Evolutionary conservation across 2,888 invertebrate species (phyloP).

Genomic region (Tachina lurida): DNA sequence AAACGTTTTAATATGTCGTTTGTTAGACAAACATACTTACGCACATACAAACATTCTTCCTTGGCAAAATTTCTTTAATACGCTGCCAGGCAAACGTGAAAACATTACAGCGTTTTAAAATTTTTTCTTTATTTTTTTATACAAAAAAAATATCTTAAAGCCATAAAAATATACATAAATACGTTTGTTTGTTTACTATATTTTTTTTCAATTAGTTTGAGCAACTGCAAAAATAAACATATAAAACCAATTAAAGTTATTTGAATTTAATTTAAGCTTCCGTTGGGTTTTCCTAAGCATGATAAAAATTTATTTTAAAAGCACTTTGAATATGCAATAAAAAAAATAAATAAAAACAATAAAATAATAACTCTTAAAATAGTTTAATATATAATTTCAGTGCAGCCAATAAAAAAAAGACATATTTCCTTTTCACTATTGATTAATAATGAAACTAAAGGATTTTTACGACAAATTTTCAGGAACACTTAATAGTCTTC

Average conservation of each 20-base stretch:
- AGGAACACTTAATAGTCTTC: slow-evolving; percentile 26
- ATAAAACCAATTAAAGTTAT: background rate
- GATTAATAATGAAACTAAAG: slow-evolving; percentile 27
- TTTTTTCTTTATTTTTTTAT: background rate
- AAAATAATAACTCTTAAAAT: background rate
- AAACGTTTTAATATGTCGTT: slow-evolving; percentile 5
- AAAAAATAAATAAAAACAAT: background rate
- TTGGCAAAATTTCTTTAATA: slow-evolving; percentile 4
- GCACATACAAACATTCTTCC: background rate
- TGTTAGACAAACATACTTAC: background rate
- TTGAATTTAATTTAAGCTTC: slow-evolving; percentile 7
- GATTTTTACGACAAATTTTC: slow-evolving; percentile 31
- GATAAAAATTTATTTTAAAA: background rate
- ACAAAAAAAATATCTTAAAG: slow-evolving; percentile 26
- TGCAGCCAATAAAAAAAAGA: slow-evolving; percentile 15
- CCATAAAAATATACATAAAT: background rate
- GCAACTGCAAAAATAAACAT: slow-evolving; percentile 21
- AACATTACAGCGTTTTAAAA: slow-evolving; percentile 9
- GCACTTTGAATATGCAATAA: slow-evolving; percentile 1
- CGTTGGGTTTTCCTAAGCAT: background rate
- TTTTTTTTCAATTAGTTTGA: background rate
- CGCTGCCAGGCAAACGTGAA: background rate
- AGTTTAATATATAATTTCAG: slow-evolving; percentile 6
- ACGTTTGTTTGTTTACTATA: slow-evolving; percentile 7
- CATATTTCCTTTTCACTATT: background rate